Evolutionary conservation across 2,113 vertebrate genomes (phyloP).

Genomic region (Rousettus leschenaultii): DNA sequence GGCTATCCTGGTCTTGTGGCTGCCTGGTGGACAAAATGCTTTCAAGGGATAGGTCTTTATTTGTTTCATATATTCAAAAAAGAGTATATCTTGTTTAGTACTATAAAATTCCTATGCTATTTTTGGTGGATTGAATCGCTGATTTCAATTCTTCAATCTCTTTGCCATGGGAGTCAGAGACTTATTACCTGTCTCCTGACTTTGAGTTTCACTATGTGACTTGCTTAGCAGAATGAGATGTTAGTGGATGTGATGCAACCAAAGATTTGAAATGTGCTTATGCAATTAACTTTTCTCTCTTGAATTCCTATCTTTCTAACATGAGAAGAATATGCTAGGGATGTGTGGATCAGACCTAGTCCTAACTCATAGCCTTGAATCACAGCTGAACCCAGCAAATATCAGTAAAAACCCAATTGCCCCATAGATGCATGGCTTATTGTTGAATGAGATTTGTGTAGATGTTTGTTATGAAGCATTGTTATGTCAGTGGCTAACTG

Average conservation of each 20-base stretch:
- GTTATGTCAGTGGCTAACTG: not conserved
- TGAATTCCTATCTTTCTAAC: not conserved
- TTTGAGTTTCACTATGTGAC: not conserved
- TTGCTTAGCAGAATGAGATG: not conserved
- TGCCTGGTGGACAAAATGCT: not conserved
- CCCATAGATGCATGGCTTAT: not conserved
- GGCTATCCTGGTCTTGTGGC: not conserved
- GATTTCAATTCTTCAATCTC: not conserved
- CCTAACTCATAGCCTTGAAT: not conserved
- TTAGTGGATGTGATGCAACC: not conserved
- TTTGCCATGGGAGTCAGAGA: not conserved
- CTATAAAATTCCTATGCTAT: not conserved
- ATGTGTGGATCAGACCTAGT: not conserved
- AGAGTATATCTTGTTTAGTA: not conserved
- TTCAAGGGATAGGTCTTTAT: not conserved
- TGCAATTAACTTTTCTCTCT: not conserved
- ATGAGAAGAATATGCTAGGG: not conserved
- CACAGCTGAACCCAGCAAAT: not conserved
- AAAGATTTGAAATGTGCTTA: conserved; percentile 28
- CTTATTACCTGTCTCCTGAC: not conserved
- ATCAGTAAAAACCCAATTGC: not conserved
- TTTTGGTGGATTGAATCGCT: not conserved
- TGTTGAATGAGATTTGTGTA: conserved; percentile 3
- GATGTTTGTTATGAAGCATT: conserved; percentile 12
- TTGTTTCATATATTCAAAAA: not conserved